These are phyloP conservation scores for Nothocercus julius DNA, from an alignment of 2,113 vertebrate genomes.

Conservation along the genomic window DNA sequence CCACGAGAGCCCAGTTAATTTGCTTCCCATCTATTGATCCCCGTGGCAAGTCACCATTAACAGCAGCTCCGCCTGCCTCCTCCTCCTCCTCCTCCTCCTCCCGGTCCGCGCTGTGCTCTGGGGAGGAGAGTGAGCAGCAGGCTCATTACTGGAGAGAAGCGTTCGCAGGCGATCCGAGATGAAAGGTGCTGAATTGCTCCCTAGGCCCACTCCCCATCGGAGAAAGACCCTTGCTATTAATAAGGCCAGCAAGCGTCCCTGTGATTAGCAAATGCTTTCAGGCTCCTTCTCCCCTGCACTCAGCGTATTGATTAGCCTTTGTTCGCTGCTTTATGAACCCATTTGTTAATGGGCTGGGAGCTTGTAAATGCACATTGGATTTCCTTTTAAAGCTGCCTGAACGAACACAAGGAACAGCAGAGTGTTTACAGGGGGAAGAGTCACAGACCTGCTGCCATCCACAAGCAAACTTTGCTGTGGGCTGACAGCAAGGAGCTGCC, in stretches of 20 bases:
- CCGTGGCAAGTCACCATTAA: constrained; percentile 62
- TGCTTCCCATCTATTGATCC: constrained; percentile 67
- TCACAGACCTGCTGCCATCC: neutral
- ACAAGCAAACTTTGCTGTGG: neutral
- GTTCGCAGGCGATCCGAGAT: neutral
- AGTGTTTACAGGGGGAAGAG: neutral
- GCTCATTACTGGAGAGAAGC: constrained; percentile 39
- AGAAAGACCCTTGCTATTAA: neutral
- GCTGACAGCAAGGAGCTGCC: neutral
- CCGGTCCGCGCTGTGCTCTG: neutral
- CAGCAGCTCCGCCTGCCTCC: constrained; percentile 14
- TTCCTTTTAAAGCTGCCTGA: constrained; percentile 41
- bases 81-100: neutral
- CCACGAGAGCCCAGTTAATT: constrained; percentile 61
- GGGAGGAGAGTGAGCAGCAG: neutral
- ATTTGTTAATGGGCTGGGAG: constrained; percentile 54
- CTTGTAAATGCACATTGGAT: constrained; percentile 55
- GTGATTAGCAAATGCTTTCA: constrained; percentile 49
- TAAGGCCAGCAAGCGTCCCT: neutral
- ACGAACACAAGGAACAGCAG: neutral
- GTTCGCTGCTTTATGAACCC: constrained; percentile 60
- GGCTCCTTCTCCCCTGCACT: constrained; percentile 27
- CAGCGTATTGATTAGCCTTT: constrained; percentile 68
- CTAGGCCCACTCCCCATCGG: neutral
- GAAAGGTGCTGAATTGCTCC: constrained; percentile 37